Evolutionary conservation across 2,797 vertebrate species (phyloP), one percentile per base, ranked within the genome.

Genomic region (Phoxinus dragarum): DNA sequence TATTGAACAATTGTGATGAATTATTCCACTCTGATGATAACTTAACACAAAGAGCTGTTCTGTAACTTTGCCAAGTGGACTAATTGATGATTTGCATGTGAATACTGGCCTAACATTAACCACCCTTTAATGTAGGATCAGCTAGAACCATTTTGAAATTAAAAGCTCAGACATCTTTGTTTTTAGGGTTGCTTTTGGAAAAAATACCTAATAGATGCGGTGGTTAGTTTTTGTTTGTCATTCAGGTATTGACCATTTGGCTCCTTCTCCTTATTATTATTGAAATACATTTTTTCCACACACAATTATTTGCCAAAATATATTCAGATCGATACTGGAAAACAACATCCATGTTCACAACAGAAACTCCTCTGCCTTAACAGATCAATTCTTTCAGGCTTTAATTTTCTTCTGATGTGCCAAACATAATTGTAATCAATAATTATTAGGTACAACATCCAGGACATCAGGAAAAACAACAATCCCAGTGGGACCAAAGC

Each of bases 71-170:
- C 73, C 85, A 86, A 71, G 82, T 27, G 64, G 52, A 59, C 73
- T 81, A 86, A 86, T 81, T 86, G 85, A 82, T 69, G n/a, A 56
- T 86, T 86, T 81, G 49, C 85, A 86, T 82, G 61, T 82, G 79
- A 81, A 86, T 86, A 11, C 47, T 42, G 72, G 71, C 3, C 64
- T 81, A 56, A 86, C 36, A 86, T 86, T 86, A 68, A 67, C 72
- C 69, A 74, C 38, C 79, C 61, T 82, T 76, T 86, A 75, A 86
- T 86, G 78, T 52, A 59, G 85, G 71, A 69, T 74, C 79, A 86
- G 71, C 47, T 68, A 27, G 64, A 75, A 66, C 79, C 79, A 16
- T 77, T 84, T 52, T 23, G 66, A 77, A 69, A 84, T 77, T 34
- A 56, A 84, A 84, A 77, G 82, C 73, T 31, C 11, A 14, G 42